Conservation (phyloP, 2,888 invertebrate genomes). For the Ceriagrion tenellum region DNA sequence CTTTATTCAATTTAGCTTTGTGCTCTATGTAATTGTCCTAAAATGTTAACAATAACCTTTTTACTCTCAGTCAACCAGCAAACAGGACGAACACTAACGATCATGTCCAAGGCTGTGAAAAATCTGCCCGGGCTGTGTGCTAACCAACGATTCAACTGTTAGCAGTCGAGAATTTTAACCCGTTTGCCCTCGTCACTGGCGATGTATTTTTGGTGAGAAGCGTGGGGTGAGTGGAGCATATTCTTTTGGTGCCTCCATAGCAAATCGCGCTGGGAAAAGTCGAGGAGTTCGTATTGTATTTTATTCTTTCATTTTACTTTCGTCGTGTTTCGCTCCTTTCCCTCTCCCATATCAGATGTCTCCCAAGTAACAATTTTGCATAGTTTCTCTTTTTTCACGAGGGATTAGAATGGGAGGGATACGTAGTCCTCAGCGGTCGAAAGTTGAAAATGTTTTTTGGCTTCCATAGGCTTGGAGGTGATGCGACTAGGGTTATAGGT, state of each 20-base stretch:
- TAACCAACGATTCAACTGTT: too few species aligned
- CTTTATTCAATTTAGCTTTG: too few species aligned
- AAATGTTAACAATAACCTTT: too few species aligned
- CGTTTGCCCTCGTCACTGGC: too few species aligned
- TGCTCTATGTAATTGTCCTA: too few species aligned
- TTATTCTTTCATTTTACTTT: background rate
- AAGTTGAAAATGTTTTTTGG: background rate
- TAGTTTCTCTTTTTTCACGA: background rate
- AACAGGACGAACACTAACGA: too few species aligned
- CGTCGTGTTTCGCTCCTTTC: background rate
- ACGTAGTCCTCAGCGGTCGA: background rate
- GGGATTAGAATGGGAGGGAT: background rate
- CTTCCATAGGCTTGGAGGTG: background rate
- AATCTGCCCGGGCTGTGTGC: too few species aligned
- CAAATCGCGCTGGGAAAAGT: background rate
- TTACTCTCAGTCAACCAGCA: too few species aligned
- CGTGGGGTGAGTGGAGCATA: conserved; percentile 15
- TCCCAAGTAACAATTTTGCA: conserved; percentile 8
- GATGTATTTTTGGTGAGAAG: background rate
- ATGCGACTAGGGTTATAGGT: background rate
- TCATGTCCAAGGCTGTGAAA: too few species aligned
- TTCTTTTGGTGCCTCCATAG: conserved; percentile 21
- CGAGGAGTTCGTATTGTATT: conserved; percentile 5
- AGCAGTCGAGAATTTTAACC: too few species aligned
- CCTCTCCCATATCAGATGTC: background rate